Evolutionary conservation across 2,113 vertebrate species (phyloP).

Genomic region (Chaetops frenatus): DNA sequence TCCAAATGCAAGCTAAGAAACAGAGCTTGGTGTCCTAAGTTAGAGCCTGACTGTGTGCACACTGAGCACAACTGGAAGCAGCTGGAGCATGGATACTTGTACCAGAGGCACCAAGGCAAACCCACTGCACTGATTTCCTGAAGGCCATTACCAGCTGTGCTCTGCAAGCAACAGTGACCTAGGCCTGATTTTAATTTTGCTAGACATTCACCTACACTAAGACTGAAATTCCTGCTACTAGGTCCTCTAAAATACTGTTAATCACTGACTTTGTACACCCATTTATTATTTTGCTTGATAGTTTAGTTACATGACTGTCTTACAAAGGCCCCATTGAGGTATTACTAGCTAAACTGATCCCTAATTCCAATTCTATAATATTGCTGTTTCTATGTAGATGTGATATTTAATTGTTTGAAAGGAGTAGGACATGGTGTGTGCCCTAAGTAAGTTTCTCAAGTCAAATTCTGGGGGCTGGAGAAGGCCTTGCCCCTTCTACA

Average conservation of each 20-base stretch:
- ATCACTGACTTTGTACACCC: neutral
- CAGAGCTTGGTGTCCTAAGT: neutral
- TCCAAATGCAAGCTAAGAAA: conserved; percentile 39
- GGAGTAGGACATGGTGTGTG: neutral
- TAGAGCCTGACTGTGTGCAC: neutral
- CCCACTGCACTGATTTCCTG: neutral
- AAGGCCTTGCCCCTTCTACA: neutral
- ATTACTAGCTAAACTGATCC: neutral
- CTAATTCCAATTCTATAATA: neutral
- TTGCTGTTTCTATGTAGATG: neutral
- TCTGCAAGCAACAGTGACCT: neutral
- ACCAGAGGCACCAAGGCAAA: neutral
- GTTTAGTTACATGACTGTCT: neutral
- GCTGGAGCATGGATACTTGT: neutral
- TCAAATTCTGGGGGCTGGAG: neutral
- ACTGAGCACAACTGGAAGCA: neutral
- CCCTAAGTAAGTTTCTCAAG: neutral
- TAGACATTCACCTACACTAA: neutral
- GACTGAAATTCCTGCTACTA: neutral
- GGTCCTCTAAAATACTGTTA: neutral
- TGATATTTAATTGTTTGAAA: neutral
- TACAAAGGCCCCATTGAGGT: neutral
- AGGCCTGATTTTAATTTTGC: neutral
- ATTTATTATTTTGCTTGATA: neutral
- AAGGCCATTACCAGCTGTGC: neutral